Conservation (phyloP, 2,113 vertebrate genomes). For the Cryptomyrus ogoouensis region DNA sequence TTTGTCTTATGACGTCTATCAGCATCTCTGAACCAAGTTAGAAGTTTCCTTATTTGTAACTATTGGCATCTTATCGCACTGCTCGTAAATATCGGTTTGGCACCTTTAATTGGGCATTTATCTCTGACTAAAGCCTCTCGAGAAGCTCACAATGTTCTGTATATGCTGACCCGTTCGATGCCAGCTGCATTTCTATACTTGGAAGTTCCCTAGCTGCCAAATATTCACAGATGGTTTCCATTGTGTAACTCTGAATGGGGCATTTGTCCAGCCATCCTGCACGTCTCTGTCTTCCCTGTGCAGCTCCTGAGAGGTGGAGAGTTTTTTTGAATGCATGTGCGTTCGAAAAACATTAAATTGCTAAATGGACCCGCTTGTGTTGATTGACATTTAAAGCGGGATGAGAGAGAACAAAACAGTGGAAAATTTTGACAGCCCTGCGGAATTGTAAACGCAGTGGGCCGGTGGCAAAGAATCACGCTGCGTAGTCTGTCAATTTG, state of each 20-base stretch:
- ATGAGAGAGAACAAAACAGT: neutral
- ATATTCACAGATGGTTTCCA: neutral
- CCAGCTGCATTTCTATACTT: neutral
- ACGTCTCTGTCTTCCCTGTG: neutral
- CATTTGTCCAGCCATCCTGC: neutral
- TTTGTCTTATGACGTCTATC: neutral
- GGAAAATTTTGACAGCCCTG: neutral
- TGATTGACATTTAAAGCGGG: neutral
- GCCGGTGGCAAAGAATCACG: neutral
- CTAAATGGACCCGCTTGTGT: neutral
- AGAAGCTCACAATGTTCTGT: neutral
- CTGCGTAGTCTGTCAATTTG: neutral
- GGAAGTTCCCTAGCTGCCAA: neutral
- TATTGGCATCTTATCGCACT: neutral
- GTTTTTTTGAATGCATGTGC: neutral
- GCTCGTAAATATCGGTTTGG: neutral
- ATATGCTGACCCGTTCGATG: neutral
- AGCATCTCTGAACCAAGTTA: neutral
- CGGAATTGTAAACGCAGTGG: neutral
- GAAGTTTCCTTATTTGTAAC: neutral
- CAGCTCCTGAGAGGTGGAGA: neutral
- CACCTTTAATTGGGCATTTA: neutral
- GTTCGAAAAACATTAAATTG: neutral
- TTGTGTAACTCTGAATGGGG: neutral
- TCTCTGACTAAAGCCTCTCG: neutral